Evolutionary conservation across 2,888 invertebrate genomes (phyloP), one percentile per base, ranked within the genome.

Genomic region (Eulithis testata): DNA sequence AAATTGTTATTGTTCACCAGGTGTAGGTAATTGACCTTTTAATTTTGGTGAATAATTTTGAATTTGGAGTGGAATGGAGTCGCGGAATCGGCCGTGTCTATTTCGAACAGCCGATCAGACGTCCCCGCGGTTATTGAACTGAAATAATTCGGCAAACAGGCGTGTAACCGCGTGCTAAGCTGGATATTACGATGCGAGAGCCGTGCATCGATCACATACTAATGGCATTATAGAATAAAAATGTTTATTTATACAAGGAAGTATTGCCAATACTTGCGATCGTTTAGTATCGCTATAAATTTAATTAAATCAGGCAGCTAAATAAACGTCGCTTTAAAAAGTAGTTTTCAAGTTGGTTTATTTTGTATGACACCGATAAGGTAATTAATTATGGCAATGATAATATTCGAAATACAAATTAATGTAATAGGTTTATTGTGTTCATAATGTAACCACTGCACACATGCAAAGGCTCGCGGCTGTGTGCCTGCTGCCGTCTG

Each of bases 91-190:
- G 36, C 12, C 86, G 88, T 85, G 87, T 91, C 92, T 91, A 91
- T 92, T 91, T 47, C 86, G 90, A 90, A 91, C 90, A 60, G 60
- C 87, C 87, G 87, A 86, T 85, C 88, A 90, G 85, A 79, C 89
- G 85, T 81, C 86, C 87, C 52, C 88, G 86, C 89, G 91, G 91
- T 93, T 91, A 89, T 91, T 92, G 92, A 92, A 91, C 92, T 91
- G 90, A 83, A 88, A 90, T 90, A 90, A 90, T 92, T 93, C 92
- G 92, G 92, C 92, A 91, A 93, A 91, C 90, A 88, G 84, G 83
- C 89, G 86, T 83, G 88, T 89, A 89, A 88, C 88, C 85, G 87
- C 86, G 84, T 88, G 85, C 87, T 88, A 87, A 88, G 88, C 87
- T 88, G 76, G 78, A 84, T 84, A 82, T 84, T 86, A 85, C 81